Conservation (phyloP, 2,888 invertebrate genomes). For the Eurytoma adleriae region DNA sequence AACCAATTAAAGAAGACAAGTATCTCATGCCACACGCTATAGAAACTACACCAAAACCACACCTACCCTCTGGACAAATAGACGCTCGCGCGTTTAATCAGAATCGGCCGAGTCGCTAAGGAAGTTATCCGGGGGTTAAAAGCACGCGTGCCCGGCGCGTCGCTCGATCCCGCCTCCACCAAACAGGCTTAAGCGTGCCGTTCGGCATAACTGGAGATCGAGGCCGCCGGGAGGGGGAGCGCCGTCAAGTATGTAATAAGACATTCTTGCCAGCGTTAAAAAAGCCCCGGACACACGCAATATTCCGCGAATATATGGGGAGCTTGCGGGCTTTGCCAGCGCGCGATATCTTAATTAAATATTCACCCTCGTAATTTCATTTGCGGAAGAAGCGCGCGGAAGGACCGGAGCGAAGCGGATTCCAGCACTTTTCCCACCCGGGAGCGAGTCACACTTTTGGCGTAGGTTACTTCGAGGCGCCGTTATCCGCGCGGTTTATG, state of each 20-base stretch:
- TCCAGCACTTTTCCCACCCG: neutral
- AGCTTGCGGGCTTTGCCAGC: neutral
- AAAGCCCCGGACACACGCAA: conserved; percentile 21
- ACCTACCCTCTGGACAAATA: neutral
- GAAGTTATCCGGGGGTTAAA: conserved; percentile 4
- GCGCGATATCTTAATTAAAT: conserved; percentile 41
- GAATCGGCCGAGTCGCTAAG: conserved; percentile 11
- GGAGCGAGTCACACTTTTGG: neutral
- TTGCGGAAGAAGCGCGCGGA: neutral
- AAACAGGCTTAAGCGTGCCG: conserved; percentile 3
- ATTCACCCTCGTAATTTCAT: conserved; percentile 35
- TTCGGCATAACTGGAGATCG: neutral
- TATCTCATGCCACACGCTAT: no score
- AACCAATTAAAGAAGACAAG: no score
- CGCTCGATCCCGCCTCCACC: neutral
- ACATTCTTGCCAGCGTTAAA: conserved; percentile 9
- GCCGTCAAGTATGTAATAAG: conserved; percentile 34
- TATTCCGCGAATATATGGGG: neutral
- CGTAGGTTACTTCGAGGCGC: neutral
- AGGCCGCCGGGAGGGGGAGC: neutral
- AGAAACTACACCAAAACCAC: no score
- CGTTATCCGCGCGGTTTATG: neutral
- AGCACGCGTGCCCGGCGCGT: neutral
- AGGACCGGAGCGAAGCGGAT: neutral
- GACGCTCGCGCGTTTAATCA: conserved; percentile 12